Percentiles rank a stretch among this genome's conserved stretches.
Evolutionary conservation across 2,888 invertebrate genomes (phyloP).

Genomic region (Euzophera pinguis): DNA sequence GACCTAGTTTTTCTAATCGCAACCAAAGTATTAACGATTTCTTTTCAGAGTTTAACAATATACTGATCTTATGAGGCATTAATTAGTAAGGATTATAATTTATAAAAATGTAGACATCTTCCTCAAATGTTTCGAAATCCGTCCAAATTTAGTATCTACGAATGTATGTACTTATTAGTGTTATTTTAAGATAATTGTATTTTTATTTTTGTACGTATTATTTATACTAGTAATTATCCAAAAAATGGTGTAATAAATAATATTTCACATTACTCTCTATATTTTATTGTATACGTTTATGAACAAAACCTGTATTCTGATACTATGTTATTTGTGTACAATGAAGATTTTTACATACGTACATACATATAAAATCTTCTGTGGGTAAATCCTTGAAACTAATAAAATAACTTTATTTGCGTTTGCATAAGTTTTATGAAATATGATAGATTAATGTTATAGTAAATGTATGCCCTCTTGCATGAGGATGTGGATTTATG

Average conservation of each 20-base stretch:
- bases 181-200: neutral
- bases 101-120: neutral
- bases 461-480: no score
- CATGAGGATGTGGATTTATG: no score
- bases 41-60: no score
- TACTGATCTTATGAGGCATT: neutral
- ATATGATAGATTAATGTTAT: no score
- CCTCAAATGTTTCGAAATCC: neutral
- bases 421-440: no score
- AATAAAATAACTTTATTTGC: no score
- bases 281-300: neutral
- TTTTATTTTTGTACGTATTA: slow-evolving; percentile 1
- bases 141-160: neutral
- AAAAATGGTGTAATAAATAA: neutral
- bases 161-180: neutral
- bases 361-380: no score
- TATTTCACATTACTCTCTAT: neutral
- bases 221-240: neutral
- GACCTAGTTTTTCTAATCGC: no score
- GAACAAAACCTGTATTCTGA: neutral
- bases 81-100: neutral
- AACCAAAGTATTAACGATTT: no score
- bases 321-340: no score
- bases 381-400: no score
- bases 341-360: neutral